Evolutionary conservation across 2,888 invertebrate species (phyloP), one percentile per base, ranked within the genome.

Genomic region (Eurytoma californica): DNA sequence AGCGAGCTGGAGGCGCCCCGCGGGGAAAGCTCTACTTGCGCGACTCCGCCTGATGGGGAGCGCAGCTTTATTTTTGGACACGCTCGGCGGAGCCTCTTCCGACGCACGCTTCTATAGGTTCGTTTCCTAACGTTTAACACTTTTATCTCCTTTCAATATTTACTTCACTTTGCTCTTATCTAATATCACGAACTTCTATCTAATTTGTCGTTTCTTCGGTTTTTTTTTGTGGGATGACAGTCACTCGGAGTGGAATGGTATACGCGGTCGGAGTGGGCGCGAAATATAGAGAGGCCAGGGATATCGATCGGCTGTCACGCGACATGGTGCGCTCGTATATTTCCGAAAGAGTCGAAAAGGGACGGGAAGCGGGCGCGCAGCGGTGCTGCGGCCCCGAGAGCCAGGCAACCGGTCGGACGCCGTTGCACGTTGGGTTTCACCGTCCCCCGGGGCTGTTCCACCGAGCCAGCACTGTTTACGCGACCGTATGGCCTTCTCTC

Each of bases 331-430:
- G 78, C 75, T 72, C 82, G 82, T 82, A 84, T 83, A 81, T 82
- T 82, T 81, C 39, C 58, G 72, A 73, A 73, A 73, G 55, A 55
- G 65, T 55, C 78, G 61, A 68, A 74, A 28, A 70, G 77, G 67
- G 78, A 70, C 57, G 77, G 75, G 55, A 61, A 30, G 58, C 12
- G 24, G 24, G n/a, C 58, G 12, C 63, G 70, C 49, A 16, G 9
- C 55, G 51, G 58, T 63, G 47, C 16, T 77, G 72, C 80, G 80
- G 66, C 82, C 86, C 86, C 86, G 82, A 82, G 81, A 73, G 80
- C 83, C 84, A 87, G 88, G 89, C 89, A 89, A 89, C 89, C 88
- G 84, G 89, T 82, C 83, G 60, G 84, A 87, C 89, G 83, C 77
- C 77, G 77, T 82, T 76, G 85, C 84, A 86, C 77, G 85, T 82